Evolutionary conservation across 2,888 invertebrate genomes (phyloP).

Genomic region (Boloria euphrosyne): DNA sequence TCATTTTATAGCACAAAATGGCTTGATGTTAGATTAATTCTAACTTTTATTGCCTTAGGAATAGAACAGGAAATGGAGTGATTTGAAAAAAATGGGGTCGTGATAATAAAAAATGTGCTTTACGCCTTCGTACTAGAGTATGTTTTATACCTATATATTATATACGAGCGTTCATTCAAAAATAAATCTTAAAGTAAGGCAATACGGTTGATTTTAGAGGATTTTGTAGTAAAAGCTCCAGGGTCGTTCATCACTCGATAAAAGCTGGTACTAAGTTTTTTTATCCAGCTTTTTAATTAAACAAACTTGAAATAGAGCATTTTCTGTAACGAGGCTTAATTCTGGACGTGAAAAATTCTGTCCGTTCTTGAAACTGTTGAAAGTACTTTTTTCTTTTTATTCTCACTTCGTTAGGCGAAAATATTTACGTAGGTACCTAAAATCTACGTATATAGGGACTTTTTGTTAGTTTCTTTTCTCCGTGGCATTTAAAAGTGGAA

Average conservation of each 20-base stretch:
- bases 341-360: slow-evolving; percentile 50
- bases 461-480: too few relatives aligned
- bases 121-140: slow-evolving; percentile 9
- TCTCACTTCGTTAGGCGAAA: neutral
- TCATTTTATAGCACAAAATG: slow-evolving; percentile 36
- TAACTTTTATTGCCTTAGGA: slow-evolving; percentile 69
- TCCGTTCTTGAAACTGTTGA: slow-evolving; percentile 25
- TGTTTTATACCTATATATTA: neutral
- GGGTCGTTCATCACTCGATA: slow-evolving; percentile 74
- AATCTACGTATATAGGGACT: too few relatives aligned
- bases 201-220: slow-evolving; percentile 50
- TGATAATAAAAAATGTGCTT: slow-evolving; percentile 16
- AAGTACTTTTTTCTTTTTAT: slow-evolving; percentile 21
- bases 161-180: neutral
- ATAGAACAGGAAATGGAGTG: slow-evolving; percentile 74
- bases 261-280: slow-evolving; percentile 70
- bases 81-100: slow-evolving; percentile 38
- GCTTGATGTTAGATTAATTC: slow-evolving; percentile 58
- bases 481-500: too few relatives aligned
- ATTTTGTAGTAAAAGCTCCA: slow-evolving; percentile 42
- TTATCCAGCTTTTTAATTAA: slow-evolving; percentile 81
- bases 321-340: slow-evolving; percentile 64
- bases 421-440: too few relatives aligned
- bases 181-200: slow-evolving; percentile 31
- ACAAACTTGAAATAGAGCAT: slow-evolving; percentile 65